Percentiles rank a stretch among this genome's conserved stretches.
Evolutionary conservation across 1,140 invertebrate species (phyloP).

Genomic region (Drosophila sulfurigaster): DNA sequence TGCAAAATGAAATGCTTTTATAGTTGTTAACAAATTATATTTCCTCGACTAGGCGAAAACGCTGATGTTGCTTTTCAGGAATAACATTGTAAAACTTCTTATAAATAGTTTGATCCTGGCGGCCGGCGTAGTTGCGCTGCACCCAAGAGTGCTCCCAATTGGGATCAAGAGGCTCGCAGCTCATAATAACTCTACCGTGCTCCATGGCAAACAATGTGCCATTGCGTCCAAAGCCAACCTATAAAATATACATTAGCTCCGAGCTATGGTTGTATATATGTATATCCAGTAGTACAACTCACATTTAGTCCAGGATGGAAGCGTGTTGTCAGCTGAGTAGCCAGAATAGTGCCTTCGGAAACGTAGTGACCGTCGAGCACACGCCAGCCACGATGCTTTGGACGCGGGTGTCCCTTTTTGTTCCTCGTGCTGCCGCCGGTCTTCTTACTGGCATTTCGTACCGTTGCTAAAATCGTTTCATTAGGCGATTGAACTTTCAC

Average conservation of each 20-base stretch:
- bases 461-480: slow-evolving; percentile 55
- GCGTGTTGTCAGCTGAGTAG: slow-evolving; percentile 88
- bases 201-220: slow-evolving; percentile 91
- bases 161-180: slow-evolving; percentile 91
- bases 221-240: slow-evolving; percentile 92
- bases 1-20: background rate
- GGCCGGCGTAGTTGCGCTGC: slow-evolving; percentile 87
- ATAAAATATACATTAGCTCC: too few relatives aligned
- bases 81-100: slow-evolving; percentile 94
- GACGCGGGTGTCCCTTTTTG: slow-evolving; percentile 87
- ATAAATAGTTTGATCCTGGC: slow-evolving; percentile 88
- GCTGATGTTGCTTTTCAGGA: slow-evolving; percentile 89
- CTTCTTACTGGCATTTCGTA: slow-evolving; percentile 89
- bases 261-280: background rate
- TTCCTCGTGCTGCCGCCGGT: slow-evolving; percentile 88
- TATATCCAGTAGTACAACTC: slow-evolving; percentile 58
- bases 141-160: slow-evolving; percentile 90
- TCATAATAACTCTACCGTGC: slow-evolving; percentile 90
- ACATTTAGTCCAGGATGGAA: slow-evolving; percentile 94
- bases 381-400: slow-evolving; percentile 91
- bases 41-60: slow-evolving; percentile 91
- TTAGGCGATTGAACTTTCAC: fast-evolving
- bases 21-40: slow-evolving; percentile 84
- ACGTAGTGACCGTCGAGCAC: slow-evolving; percentile 89
- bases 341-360: slow-evolving; percentile 88